Base-by-base conservation (phyloP, 2,888 invertebrate species). In the Hecatera dysodea region DNA sequence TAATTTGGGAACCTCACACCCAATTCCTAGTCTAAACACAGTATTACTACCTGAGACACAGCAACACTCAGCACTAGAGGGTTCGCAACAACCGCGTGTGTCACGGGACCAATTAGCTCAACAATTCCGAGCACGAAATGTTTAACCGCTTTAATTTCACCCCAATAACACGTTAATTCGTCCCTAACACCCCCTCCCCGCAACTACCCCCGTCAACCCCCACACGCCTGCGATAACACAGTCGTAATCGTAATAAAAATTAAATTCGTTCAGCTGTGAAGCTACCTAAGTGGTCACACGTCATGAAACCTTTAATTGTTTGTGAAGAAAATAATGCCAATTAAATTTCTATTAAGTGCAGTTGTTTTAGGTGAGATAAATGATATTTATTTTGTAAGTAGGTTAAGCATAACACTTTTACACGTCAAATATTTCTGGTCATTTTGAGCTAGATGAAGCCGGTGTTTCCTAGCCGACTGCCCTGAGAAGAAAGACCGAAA, bases 81-180 rank as follows among this genome's bases (percentile, higher is more conserved):
- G 62, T 77, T 76, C 69, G 77, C 75, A 76, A 67, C 84, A 65
- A 64, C 71, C 86, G 88, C 88, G 88, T 89, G 88, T 87, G 88
- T 86, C 90, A 79, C 78, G 91, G 92, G 93, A 87, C 90, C 91
- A 92, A 92, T 92, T 92, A 92, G 90, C 84, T 78, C 79, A 87
- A 90, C 90, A 89, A 90, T 89, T 89, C 89, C 69, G 78, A 85
- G 87, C 92, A 92, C 92, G 92, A 90, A 90, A 87, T 89, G 90
- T 89, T 90, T 90, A 90, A 90, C 90, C 86, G 89, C 89, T 88
- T 90, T 90, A 89, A 90, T 91, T 91, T 90, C 87, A 90, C 90
- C 90, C 90, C 91, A 89, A 89, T 88, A 90, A 90, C 90, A 90
- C 91, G 91, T 89, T 91, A 88, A 91, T 89, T 87, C 85, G 74